Conservation (phyloP, 1,140 invertebrate species). For the Planococcus citri region DNA sequence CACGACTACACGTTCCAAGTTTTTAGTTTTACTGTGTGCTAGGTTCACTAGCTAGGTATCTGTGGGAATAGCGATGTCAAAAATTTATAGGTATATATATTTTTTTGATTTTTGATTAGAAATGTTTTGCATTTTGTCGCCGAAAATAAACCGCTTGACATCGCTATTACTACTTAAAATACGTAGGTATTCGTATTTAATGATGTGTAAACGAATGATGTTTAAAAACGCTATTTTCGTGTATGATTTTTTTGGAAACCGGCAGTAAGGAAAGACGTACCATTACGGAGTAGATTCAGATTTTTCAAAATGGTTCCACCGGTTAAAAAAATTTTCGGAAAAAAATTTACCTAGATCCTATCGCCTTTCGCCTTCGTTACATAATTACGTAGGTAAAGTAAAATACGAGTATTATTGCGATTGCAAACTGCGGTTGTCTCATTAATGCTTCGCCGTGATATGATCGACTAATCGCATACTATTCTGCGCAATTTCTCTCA, state of each 20-base stretch:
- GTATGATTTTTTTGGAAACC: conserved; percentile 40
- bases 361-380: background rate
- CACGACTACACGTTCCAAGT: too few relatives aligned
- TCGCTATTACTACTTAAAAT: too few relatives aligned
- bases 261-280: conserved; percentile 87
- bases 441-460: conserved; percentile 19
- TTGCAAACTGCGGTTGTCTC: background rate
- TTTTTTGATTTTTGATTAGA: too few relatives aligned
- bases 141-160: too few relatives aligned
- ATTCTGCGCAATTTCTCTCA: too few relatives aligned
- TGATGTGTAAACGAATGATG: background rate
- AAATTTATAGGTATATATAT: too few relatives aligned
- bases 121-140: too few relatives aligned
- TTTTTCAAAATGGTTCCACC: conserved; percentile 76
- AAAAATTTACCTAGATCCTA: conserved; percentile 11
- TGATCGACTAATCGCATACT: too few relatives aligned
- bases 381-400: conserved; percentile 10
- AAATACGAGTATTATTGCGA: background rate
- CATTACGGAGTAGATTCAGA: conserved; percentile 79
- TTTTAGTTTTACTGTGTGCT: too few relatives aligned
- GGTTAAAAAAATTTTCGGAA: conserved; percentile 19
- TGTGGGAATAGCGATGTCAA: too few relatives aligned
- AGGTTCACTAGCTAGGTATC: too few relatives aligned
- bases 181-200: too few relatives aligned
- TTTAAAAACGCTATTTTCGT: background rate